A percentile compares a stretch with the other conserved stretches of the same genome.
Conservation (phyloP, 1,140 invertebrate species). For the Anastatus disparis region DNA sequence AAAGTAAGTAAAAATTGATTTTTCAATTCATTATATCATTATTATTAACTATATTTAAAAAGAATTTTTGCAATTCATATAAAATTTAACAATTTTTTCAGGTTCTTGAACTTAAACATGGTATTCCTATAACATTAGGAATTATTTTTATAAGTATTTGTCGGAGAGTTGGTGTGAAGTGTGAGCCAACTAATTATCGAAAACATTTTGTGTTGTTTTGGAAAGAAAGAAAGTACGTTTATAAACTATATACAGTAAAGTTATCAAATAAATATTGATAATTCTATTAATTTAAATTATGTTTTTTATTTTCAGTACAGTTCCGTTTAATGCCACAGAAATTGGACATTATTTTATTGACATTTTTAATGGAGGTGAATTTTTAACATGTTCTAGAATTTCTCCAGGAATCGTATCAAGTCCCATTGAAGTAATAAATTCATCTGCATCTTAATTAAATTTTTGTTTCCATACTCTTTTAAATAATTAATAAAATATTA, state of each 20-base stretch:
- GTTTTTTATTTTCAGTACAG: slow-evolving; percentile 46
- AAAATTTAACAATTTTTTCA: too few relatives aligned
- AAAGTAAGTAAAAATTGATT: slow-evolving; percentile 58
- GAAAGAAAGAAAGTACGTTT: slow-evolving; percentile 67
- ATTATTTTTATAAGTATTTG: slow-evolving; percentile 76
- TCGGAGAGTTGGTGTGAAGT: slow-evolving; percentile 73
- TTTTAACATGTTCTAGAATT: slow-evolving; percentile 66
- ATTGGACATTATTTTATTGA: slow-evolving; percentile 69
- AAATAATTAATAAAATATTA: neutral
- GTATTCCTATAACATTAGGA: slow-evolving; percentile 73
- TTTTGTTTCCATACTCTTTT: too few relatives aligned
- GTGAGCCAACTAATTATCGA: slow-evolving; percentile 76
- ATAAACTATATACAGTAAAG: neutral
- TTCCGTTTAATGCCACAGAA: slow-evolving; percentile 41
- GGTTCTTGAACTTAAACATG: slow-evolving; percentile 71
- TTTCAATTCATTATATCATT: neutral
- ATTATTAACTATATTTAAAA: too few relatives aligned
- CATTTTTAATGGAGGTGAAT: slow-evolving; percentile 69
- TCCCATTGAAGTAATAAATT: slow-evolving; percentile 52
- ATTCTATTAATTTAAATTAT: neutral
- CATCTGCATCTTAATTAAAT: neutral
- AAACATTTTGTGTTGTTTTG: slow-evolving; percentile 74
- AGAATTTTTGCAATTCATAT: too few relatives aligned
- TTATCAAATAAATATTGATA: neutral
- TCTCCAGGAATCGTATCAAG: slow-evolving; percentile 54